A percentile compares a stretch with the other conserved stretches of the same genome.
These are phyloP conservation scores for Diadophis punctatus DNA, from an alignment of 2,113 vertebrate species.

Conservation along the genomic window DNA sequence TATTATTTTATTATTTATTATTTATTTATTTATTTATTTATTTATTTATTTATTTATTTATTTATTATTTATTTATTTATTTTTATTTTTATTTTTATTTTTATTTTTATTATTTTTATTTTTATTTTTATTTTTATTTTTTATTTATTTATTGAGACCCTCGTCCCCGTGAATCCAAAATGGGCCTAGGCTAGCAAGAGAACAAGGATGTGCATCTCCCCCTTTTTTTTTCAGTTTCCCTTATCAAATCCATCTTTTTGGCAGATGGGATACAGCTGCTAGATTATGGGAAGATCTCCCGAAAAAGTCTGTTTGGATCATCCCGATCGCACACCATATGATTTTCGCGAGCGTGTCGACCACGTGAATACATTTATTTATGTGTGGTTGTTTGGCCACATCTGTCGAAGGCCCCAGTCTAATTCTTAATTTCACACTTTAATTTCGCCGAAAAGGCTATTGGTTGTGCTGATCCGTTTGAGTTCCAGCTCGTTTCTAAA, in stretches of 20 bases:
- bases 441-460: neutral
- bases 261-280: neutral
- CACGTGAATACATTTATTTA: neutral
- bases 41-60: no score
- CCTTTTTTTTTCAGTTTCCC: no score
- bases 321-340: no score
- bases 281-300: neutral
- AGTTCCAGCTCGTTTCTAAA: neutral
- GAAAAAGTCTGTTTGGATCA: neutral
- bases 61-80: no score
- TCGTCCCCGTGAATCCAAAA: neutral
- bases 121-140: no score
- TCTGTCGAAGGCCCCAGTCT: neutral
- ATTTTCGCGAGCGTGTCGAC: neutral
- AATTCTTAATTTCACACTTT: neutral
- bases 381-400: neutral
- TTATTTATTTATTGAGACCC: no score
- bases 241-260: neutral
- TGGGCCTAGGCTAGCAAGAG: neutral
- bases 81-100: no score
- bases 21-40: no score
- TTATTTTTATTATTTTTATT: no score
- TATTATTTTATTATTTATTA: no score
- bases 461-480: neutral
- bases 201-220: fast-evolving